Base-by-base conservation (phyloP, 2,113 vertebrate species). In the Murina feae region DNA sequence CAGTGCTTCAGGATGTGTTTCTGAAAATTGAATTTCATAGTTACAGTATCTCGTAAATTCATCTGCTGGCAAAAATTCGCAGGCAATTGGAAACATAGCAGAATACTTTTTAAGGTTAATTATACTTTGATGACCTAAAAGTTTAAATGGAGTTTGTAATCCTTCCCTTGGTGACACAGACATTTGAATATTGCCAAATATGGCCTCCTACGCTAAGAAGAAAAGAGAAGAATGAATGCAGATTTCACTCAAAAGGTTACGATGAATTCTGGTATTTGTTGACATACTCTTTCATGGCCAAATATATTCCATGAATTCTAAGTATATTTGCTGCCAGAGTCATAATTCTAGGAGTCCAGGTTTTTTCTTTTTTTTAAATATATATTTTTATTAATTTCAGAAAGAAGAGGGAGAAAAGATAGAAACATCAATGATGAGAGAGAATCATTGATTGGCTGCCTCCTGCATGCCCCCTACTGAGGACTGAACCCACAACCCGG, bases 121-220 rank as follows among this genome's bases (percentile, higher is more conserved):
- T 85, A 23, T 84, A 63, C 65, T 93, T 81, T 76, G 60, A 47
- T 95, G 66, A 92, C 88, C 81, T 71, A 53, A 60, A 63, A 55
- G 12, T 90, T 93, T 39, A 76, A 65, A 87, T 81, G 71, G 58
- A 84, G 21, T 95, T 89, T 72, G 16, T 71, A 91, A 74, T 88
- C 13, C 21, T 95, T 87, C 93, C 21, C 72, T 90, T 93, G 74
- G 88, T 90, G 85, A 81, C 51, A 89, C 20, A 91, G 76, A 66
- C 5, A 74, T 72, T 66, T 92, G 53, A 63, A 42, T 93, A 20
- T 95, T 87, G 78, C 76, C 81, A 85, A 78, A 92, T 87, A 74
- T 85, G 53, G 91, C 28, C 32, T 89, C 49, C 12, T 80, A 53
- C 9, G 76, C 76, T 92, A 71, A 89, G 42, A 79, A 82, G 35